Evolutionary conservation across 2,113 vertebrate genomes (phyloP).

Genomic region (Lepisosteus osseus): DNA sequence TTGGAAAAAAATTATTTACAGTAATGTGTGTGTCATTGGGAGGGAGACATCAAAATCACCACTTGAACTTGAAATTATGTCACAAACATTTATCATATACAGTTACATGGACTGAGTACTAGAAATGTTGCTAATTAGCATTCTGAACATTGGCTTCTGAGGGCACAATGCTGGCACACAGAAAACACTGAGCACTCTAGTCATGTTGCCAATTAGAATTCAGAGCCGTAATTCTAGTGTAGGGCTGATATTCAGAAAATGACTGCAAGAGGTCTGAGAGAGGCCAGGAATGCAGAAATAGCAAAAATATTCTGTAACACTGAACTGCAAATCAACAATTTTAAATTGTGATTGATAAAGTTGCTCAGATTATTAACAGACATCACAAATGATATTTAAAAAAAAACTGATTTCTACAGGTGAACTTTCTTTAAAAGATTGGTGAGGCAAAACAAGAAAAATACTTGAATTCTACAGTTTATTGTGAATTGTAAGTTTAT

Average conservation of each 20-base stretch:
- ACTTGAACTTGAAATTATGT: conserved; percentile 8
- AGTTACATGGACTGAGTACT: background rate
- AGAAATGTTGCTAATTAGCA: conserved; percentile 4
- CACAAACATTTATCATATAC: conserved; percentile 4
- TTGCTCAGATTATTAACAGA: too few species aligned
- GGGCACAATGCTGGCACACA: background rate
- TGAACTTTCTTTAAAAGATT: too few species aligned
- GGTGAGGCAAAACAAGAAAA: too few species aligned
- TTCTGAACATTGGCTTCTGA: conserved; percentile 8
- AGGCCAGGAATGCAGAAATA: background rate
- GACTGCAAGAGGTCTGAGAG: background rate
- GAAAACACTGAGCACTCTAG: background rate
- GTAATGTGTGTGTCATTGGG: background rate
- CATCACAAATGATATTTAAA: too few species aligned
- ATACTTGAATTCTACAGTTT: too few species aligned
- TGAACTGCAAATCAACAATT: too few species aligned
- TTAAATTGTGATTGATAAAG: too few species aligned
- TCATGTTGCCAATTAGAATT: background rate
- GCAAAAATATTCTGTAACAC: too few species aligned
- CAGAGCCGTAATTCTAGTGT: background rate
- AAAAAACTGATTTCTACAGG: too few species aligned
- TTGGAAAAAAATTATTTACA: background rate
- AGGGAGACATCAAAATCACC: conserved; percentile 1
- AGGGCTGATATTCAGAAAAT: background rate
- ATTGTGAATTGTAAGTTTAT: too few species aligned